A percentile compares a stretch with the other conserved stretches of the same genome.
Conservation (phyloP, 2,113 vertebrate species). For the Phoxinus phoxinus region DNA sequence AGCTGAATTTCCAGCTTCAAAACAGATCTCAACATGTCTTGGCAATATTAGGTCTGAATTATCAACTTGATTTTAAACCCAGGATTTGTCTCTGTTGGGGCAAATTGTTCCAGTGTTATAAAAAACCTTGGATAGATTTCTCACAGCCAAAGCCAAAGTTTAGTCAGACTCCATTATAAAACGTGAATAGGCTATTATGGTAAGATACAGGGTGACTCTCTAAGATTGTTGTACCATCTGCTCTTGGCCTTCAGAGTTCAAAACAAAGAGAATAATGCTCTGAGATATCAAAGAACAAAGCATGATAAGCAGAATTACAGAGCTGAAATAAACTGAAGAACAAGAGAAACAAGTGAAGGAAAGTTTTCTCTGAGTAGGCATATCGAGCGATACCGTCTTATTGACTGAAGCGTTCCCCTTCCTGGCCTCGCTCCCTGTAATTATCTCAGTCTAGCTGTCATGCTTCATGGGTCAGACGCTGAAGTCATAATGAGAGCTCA, state of each 20-base stretch:
- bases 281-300: slow-evolving; percentile 1
- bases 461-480: slow-evolving; percentile 32
- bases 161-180: not conserved
- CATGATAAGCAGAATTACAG: not conserved
- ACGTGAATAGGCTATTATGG: slow-evolving; percentile 1
- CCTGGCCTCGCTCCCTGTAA: slow-evolving; percentile 12
- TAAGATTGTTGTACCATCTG: not conserved
- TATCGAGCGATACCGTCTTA: not conserved
- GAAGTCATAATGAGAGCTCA: slow-evolving; percentile 39
- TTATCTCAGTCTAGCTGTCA: slow-evolving; percentile 32
- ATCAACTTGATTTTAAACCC: not conserved
- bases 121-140: not conserved
- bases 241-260: slow-evolving; percentile 17
- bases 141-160: not conserved
- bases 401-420: not conserved
- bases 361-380: not conserved
- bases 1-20: not conserved
- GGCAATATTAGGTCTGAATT: not conserved
- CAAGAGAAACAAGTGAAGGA: not conserved
- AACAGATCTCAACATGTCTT: no score
- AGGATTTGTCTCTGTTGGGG: slow-evolving; percentile 1
- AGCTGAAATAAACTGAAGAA: slow-evolving; percentile 1
- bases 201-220: slow-evolving; percentile 4
- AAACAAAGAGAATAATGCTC: not conserved
- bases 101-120: slow-evolving; percentile 19